phyloP scores from a whole-genome alignment of 1,140 invertebrate genomes.

The Telenomus remus region DNA sequence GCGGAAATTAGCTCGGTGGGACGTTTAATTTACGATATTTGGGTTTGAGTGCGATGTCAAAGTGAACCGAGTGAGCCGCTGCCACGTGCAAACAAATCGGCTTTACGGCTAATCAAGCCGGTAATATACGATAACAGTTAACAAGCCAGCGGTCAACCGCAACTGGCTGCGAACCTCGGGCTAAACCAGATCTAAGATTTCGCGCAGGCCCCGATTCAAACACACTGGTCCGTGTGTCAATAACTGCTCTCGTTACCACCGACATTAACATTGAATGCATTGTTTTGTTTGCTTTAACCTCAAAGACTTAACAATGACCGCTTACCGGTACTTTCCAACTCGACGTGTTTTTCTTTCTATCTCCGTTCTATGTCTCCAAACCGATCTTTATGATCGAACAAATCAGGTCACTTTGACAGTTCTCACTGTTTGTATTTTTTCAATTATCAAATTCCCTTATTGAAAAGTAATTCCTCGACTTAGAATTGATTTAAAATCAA shows the following conservation, averaged over 20 bases:
- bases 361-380: too few relatives aligned
- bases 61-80: constrained; percentile 22
- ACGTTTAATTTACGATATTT: constrained; percentile 12
- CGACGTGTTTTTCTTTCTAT: not conserved
- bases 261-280: constrained; percentile 36
- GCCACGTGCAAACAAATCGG: not conserved
- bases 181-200: constrained; percentile 29
- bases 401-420: too few relatives aligned
- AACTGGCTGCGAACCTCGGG: constrained; percentile 18
- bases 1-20: constrained; percentile 1
- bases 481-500: too few relatives aligned
- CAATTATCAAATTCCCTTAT: too few relatives aligned
- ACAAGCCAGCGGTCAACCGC: constrained; percentile 41
- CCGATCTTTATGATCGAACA: too few relatives aligned
- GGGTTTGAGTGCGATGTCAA: constrained; percentile 12
- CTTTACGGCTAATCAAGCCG: constrained; percentile 25
- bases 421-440: too few relatives aligned
- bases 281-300: constrained; percentile 25
- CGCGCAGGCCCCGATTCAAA: constrained; percentile 6
- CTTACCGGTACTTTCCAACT: constrained; percentile 1
- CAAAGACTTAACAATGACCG: constrained; percentile 8
- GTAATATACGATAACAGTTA: constrained; percentile 52
- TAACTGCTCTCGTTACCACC: constrained; percentile 24
- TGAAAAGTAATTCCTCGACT: too few relatives aligned
- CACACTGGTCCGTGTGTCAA: constrained; percentile 12